Percentiles rank a stretch among this genome's conserved stretches.
Evolutionary conservation across 92 coral and sea anemone species (phyloP).

Genomic region (Nematostella vectensis): DNA sequence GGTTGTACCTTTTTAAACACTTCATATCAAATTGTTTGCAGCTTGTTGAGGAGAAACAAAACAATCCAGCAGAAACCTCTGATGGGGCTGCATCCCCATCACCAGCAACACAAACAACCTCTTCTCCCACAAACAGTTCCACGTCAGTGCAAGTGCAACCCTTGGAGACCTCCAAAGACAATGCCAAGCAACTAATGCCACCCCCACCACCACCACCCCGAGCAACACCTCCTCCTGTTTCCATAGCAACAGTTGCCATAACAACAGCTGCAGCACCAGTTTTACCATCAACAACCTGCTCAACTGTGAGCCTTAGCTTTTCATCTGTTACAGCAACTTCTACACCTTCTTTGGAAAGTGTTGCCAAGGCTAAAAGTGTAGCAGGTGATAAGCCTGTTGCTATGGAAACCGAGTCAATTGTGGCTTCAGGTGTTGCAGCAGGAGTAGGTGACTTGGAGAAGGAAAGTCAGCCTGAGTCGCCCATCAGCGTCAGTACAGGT

Average conservation of each 20-base stretch:
- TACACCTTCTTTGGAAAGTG: no score
- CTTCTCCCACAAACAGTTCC: not conserved
- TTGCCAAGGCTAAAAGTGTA: no score
- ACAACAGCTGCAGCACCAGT: constrained; percentile 18
- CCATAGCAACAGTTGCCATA: constrained; percentile 13
- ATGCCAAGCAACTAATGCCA: not conserved
- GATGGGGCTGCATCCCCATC: not conserved
- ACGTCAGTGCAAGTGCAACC: not conserved
- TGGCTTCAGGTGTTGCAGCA: not conserved
- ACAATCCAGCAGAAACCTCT: not conserved
- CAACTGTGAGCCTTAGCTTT: no score
- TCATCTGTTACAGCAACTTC: no score
- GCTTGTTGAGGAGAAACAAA: constrained; percentile 16
- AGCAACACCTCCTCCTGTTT: not conserved
- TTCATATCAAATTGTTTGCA: no score
- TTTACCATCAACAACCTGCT: constrained; percentile 1
- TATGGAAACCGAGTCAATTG: constrained; percentile 4
- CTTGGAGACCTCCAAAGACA: not conserved
- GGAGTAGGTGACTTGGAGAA: no score
- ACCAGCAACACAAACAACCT: not conserved
- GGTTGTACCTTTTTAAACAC: no score
- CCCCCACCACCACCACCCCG: constrained; percentile 2
- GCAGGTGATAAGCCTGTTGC: no score
- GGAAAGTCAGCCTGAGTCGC: constrained; percentile 3
- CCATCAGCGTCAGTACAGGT: constrained; percentile 14